Evolutionary conservation across 2,113 vertebrate genomes (phyloP).

Genomic region (Mustelus asterias): DNA sequence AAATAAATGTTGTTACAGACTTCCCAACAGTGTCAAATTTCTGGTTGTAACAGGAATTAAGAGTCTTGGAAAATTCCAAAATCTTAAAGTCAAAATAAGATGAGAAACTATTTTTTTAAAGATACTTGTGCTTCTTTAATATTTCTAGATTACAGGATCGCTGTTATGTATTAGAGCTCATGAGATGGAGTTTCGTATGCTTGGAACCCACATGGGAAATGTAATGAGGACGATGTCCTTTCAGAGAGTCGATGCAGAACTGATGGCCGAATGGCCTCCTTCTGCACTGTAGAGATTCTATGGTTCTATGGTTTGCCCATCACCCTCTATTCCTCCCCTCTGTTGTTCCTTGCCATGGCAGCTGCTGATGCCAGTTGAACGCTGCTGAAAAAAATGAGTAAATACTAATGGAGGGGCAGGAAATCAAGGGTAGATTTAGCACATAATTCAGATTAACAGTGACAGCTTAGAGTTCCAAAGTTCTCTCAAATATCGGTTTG

Average conservation of each 20-base stretch:
- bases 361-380: no score
- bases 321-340: neutral
- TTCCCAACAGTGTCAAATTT: neutral
- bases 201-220: neutral
- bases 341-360: no score
- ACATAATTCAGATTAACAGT: no score
- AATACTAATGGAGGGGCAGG: no score
- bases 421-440: no score
- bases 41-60: neutral
- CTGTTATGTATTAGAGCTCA: neutral
- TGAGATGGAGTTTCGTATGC: neutral
- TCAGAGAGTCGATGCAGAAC: no score
- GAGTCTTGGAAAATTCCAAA: neutral
- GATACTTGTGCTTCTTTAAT: no score
- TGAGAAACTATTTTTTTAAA: neutral
- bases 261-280: no score
- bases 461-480: no score
- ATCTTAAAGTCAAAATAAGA: neutral
- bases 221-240: neutral
- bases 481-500: no score
- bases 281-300: no score
- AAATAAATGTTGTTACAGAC: constrained; percentile 25
- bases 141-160: neutral
- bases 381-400: no score
- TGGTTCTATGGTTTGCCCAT: neutral